phyloP scores from a whole-genome alignment of 2,113 vertebrate genomes.

The Leptosomus discolor region DNA sequence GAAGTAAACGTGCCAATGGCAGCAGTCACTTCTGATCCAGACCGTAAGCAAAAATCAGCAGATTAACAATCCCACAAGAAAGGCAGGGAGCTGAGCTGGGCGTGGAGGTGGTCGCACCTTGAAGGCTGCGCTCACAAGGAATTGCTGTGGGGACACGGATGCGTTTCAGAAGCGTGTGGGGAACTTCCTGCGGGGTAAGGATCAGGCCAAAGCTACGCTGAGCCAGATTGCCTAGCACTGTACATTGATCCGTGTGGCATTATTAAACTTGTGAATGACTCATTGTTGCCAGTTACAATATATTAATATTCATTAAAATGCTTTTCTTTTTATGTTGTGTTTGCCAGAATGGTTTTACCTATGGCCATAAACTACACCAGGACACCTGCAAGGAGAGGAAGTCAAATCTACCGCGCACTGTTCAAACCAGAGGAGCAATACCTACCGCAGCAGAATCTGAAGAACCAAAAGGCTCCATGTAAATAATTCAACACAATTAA shows the following conservation, averaged over 20 bases:
- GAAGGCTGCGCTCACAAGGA: background rate
- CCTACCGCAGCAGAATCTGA: background rate
- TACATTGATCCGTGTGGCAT: background rate
- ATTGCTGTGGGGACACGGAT: background rate
- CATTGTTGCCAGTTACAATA: background rate
- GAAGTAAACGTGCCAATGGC: fast-evolving
- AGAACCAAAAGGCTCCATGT: background rate
- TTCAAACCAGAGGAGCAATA: background rate
- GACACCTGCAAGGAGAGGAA: background rate
- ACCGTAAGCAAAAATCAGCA: background rate
- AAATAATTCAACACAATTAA: background rate
- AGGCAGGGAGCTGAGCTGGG: background rate
- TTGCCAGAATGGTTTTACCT: slow-evolving; percentile 35
- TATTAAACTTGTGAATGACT: background rate
- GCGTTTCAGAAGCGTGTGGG: background rate
- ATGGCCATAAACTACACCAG: slow-evolving; percentile 22
- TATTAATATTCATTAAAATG: slow-evolving; percentile 47
- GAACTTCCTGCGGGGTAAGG: background rate
- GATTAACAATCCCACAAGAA: background rate
- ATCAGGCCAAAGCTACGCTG: background rate
- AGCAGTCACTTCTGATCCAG: background rate
- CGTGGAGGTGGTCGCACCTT: background rate
- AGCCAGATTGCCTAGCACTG: background rate
- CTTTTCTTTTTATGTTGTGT: slow-evolving; percentile 37
- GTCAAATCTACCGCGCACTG: background rate